Conservation (phyloP, 2,797 vertebrate genomes). For the Periophthalmus magnuspinnatus region DNA sequence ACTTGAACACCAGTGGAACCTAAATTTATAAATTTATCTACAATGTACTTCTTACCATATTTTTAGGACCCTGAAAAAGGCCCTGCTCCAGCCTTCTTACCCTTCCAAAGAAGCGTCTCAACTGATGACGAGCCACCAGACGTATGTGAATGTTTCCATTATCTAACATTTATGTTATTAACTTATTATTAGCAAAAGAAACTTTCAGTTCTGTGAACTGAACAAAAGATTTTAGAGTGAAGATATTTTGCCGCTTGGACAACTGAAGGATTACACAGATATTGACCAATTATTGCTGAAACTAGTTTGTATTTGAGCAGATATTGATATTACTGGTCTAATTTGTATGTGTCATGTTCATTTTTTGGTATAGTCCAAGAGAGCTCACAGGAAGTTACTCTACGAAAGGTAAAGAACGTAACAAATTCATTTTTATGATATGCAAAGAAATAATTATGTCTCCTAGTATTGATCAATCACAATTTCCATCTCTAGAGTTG, state of each 20-base stretch:
- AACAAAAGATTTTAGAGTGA: too few species aligned
- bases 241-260: too few species aligned
- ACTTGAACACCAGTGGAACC: too few species aligned
- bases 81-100: conserved; percentile 87
- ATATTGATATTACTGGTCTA: neutral
- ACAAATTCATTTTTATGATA: neutral
- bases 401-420: conserved; percentile 84
- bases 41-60: too few species aligned
- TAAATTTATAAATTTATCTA: too few species aligned
- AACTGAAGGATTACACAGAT: too few species aligned
- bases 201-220: too few species aligned
- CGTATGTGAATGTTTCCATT: conserved; percentile 61
- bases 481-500: neutral
- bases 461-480: neutral
- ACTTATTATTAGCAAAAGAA: neutral
- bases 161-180: neutral
- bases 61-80: conserved; percentile 92
- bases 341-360: neutral
- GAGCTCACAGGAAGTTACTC: conserved; percentile 85
- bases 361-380: conserved; percentile 75
- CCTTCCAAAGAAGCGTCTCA: conserved; percentile 91
- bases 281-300: neutral
- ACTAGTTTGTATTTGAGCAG: neutral
- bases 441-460: neutral
- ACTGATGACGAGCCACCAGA: conserved; percentile 86